phyloP scores from a whole-genome alignment of 2,797 vertebrate species.

The Enteromius trimaculatus region DNA sequence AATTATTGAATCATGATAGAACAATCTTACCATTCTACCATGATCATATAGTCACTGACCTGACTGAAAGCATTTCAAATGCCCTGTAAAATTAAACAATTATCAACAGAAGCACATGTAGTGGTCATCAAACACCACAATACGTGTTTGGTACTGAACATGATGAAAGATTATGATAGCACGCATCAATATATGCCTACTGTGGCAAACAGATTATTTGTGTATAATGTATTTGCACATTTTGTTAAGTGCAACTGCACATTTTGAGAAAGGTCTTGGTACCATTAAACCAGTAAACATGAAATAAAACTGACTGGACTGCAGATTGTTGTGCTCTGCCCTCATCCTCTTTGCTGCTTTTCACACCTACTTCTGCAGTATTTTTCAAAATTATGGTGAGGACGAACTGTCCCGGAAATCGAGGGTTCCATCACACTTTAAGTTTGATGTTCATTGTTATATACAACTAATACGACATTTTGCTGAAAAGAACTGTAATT shows the following conservation, averaged over 20 bases:
- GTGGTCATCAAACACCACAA: not conserved
- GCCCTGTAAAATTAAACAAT: conserved; percentile 6
- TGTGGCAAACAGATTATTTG: not conserved
- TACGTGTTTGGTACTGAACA: not conserved
- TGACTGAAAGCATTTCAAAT: conserved; percentile 4
- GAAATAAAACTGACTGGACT: conserved; percentile 6
- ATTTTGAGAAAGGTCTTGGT: conserved; percentile 21
- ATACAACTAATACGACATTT: not conserved
- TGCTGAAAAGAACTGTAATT: not conserved
- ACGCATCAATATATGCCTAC: not conserved
- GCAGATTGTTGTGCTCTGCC: conserved; percentile 6
- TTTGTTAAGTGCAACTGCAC: conserved; percentile 12
- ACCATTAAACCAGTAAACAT: not conserved
- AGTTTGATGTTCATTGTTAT: not conserved
- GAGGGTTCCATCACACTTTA: not conserved
- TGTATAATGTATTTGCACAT: conserved; percentile 1
- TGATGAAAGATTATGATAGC: not conserved
- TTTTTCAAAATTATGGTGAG: conserved; percentile 1
- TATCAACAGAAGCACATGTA: not conserved
- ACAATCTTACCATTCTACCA: not conserved
- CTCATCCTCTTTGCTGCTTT: conserved; percentile 8
- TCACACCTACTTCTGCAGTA: conserved; percentile 2
- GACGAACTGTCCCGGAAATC: not conserved
- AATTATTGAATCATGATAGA: not conserved
- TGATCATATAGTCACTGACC: not conserved